Evolutionary conservation across 2,888 invertebrate genomes (phyloP), one percentile per base, ranked within the genome.

Genomic region (Bellardia pandia): DNA sequence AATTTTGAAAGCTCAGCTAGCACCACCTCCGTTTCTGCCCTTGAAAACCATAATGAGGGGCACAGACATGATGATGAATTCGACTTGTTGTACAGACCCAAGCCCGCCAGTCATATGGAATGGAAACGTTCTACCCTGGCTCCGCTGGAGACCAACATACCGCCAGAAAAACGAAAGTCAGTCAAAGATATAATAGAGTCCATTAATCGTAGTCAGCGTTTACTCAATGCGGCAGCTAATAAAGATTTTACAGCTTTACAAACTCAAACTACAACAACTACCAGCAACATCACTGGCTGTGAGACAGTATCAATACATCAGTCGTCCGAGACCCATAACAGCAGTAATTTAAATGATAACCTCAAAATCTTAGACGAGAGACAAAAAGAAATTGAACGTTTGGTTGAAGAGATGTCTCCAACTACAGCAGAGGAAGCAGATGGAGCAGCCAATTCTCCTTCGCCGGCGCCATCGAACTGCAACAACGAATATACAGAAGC

Each of bases 111-210:
- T 37, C 85, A 88, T 14, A 75, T 88, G 80, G 88, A 90, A 84
- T 90, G 90, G 90, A 90, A 90, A 40, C 82, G 89, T 48, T 90
- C 90, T 33, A 89, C 90, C 7, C 72, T 90, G 42, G 90, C 90
- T 3, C 90, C 90, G 0, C 79, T 90, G 7, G 90, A 90, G 23
- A 89, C 89, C 13, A 85, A 88, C 51, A 88, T 89, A 85, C 90
- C 90, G 16, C 86, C 89, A 6, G 88, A 90, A 53, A 92, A 93
- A 87, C 89, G 90, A 37, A 91, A 91, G 79, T 93, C 93, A 0
- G 92, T 93, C 2, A 92, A 92, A 58, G 92, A 93, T 76, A 93
- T 93, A 33, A 94, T 94, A 75, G 94, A 93, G 78, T 93, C 94
- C 9, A 94, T 94, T 9, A 94, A 93, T 89, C 91, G 92, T 58